Percentiles rank a stretch among this genome's conserved stretches.
Evolutionary conservation across 2,113 vertebrate species (phyloP).

Genomic region (Pygoscelis antarcticus): DNA sequence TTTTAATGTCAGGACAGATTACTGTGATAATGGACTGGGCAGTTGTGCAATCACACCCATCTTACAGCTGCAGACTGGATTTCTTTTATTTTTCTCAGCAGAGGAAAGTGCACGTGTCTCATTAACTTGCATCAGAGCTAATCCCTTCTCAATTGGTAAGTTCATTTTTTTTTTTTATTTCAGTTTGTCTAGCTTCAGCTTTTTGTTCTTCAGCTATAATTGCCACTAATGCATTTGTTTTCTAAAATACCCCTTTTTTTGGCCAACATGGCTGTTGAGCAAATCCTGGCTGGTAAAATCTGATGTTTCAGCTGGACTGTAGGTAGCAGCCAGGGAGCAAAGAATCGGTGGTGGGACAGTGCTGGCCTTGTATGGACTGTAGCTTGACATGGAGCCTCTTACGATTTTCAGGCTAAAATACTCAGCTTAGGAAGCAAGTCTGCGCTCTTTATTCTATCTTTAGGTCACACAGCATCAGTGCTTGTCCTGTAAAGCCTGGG

Average conservation of each 20-base stretch:
- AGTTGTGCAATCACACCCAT: not conserved
- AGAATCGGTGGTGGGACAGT: not conserved
- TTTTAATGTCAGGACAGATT: not conserved
- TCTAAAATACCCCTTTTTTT: not conserved
- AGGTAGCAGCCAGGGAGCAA: not conserved
- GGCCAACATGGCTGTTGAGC: not conserved
- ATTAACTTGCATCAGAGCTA: not conserved
- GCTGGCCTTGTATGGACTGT: not conserved
- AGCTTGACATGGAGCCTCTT: not conserved
- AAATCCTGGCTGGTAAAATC: not conserved
- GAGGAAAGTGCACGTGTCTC: not conserved
- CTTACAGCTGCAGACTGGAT: not conserved
- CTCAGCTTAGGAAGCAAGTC: not conserved
- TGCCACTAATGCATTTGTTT: not conserved
- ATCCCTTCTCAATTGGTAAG: not conserved
- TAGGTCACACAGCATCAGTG: not conserved
- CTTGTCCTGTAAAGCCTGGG: not conserved
- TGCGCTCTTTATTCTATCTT: not conserved
- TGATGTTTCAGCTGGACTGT: conserved; percentile 17
- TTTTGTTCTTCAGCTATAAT: not conserved
- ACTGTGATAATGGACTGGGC: not conserved
- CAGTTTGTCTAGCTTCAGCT: not conserved
- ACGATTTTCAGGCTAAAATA: not conserved
- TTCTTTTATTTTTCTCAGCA: not conserved
- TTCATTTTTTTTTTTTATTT: not conserved